Percentiles rank a stretch among this genome's conserved stretches.
Evolutionary conservation across 2,888 invertebrate species (phyloP).

Genomic region (Horisme vitalbata): DNA sequence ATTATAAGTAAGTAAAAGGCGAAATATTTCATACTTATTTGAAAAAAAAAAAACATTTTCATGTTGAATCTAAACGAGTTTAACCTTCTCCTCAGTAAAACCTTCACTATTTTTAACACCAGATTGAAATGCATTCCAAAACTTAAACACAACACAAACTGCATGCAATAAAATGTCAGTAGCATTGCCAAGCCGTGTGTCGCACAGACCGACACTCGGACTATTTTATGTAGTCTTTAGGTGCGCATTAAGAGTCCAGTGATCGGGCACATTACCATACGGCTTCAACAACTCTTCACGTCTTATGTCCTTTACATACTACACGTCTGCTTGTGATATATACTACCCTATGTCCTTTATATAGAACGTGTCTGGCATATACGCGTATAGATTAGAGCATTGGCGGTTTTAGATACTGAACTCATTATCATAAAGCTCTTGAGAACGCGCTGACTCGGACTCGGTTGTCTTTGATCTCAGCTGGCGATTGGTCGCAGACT

Average conservation of each 20-base stretch:
- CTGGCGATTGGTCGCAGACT: constrained; percentile 17
- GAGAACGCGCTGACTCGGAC: constrained; percentile 48
- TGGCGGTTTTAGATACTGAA: constrained; percentile 55
- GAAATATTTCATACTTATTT: no score
- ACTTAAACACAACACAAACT: not conserved
- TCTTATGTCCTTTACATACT: not conserved
- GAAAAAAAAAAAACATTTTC: no score
- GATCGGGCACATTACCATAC: constrained; percentile 76
- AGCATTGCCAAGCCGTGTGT: constrained; percentile 40
- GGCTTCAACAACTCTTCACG: constrained; percentile 35
- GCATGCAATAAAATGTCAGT: constrained; percentile 8
- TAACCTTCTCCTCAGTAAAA: no score
- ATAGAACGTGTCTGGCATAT: constrained; percentile 53
- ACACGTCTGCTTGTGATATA: constrained; percentile 12
- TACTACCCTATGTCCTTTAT: constrained; percentile 14
- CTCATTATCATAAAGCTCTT: constrained; percentile 59
- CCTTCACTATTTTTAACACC: no score
- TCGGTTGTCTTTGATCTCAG: constrained; percentile 31
- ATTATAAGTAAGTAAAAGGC: no score
- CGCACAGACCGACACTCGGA: constrained; percentile 34
- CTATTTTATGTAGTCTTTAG: constrained; percentile 74
- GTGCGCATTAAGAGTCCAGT: constrained; percentile 73
- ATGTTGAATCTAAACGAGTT: no score
- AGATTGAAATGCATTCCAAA: no score
- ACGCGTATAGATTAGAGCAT: constrained; percentile 52